Base-by-base conservation (phyloP, 2,888 invertebrate genomes). In the Ophioninae sp. region DNA sequence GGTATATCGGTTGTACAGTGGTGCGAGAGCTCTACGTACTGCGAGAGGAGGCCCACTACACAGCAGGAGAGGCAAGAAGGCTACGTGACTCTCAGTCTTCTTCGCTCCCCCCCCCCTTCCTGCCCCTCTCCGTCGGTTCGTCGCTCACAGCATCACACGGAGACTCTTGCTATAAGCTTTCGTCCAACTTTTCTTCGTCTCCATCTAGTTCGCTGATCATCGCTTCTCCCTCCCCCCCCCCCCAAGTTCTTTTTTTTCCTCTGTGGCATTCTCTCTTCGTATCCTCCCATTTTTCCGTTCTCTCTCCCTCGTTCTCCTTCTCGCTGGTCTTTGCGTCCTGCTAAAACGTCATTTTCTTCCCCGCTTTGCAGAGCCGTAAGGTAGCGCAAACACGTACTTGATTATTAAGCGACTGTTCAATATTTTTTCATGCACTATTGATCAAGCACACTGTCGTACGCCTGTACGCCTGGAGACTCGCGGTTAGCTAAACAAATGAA, bases 1-100 rank as follows among this genome's bases (percentile, higher is more conserved):
- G 81, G 84, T 84, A 81, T 82, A 83, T 79, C 79, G 74, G 65
- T 74, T 57, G 7, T 37, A 76, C 21, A 39, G 68, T 56, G 68
- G 81, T 74, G 73, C 65, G 81, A 79, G 64, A 65, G 70, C 79
- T 61, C 72, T 79, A 37, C 62, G 79, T 68, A 79, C 76, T 61
- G 79, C 67, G 73, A 77, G 73, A 23, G 21, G 20, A 2, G 56
- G 73, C 68, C 78, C 10, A 30, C 30, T 30, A 30, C 30, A 30
- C 59, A 68, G 61, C 72, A 41, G 56, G 69, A 62, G 68, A 62
- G 61, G 50, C 50, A 50, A 50, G 17, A 17, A 50, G 50, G 50
- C 50, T 50, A 50, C 50, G 50, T 50, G 50, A 50, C 50, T 41
- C 50, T 50, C 13, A 50, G 50, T 50, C 50, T 50, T 17, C 17